Evolutionary conservation across 2,888 invertebrate genomes (phyloP).

Genomic region (Bombylius discolor): DNA sequence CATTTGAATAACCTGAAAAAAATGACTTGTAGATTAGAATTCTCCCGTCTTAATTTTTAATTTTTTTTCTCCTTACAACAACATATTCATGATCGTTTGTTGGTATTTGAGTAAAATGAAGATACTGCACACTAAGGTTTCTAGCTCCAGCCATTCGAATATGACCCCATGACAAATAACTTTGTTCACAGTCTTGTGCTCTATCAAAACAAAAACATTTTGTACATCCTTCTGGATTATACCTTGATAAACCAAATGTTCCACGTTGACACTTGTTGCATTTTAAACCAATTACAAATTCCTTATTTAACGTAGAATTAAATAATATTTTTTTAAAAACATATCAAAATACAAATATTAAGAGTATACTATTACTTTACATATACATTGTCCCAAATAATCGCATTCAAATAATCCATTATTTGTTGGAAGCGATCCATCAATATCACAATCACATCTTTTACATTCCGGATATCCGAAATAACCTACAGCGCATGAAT

Average conservation of each 20-base stretch:
- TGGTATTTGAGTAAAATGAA: slow-evolving; percentile 24
- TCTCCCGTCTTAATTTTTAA: not conserved
- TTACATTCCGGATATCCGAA: slow-evolving; percentile 81
- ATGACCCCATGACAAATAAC: slow-evolving; percentile 70
- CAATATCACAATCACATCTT: slow-evolving; percentile 67
- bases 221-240: slow-evolving; percentile 79
- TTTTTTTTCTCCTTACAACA: slow-evolving; percentile 20
- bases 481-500: slow-evolving; percentile 70
- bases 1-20: slow-evolving; percentile 26
- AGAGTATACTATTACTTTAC: slow-evolving; percentile 49
- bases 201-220: slow-evolving; percentile 94
- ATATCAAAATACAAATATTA: not conserved
- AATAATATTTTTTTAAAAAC: not conserved
- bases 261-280: slow-evolving; percentile 74
- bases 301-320: not conserved
- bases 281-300: slow-evolving; percentile 54
- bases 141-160: slow-evolving; percentile 47
- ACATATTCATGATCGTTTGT: slow-evolving; percentile 32
- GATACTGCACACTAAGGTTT: slow-evolving; percentile 37
- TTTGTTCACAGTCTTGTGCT: slow-evolving; percentile 65
- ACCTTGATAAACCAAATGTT: slow-evolving; percentile 69
- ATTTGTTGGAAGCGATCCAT: slow-evolving; percentile 49
- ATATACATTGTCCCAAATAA: slow-evolving; percentile 69
- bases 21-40: not conserved
- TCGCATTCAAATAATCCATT: slow-evolving; percentile 57